phyloP scores from a whole-genome alignment of 2,888 invertebrate species.

The Zaprionus lineosus region DNA sequence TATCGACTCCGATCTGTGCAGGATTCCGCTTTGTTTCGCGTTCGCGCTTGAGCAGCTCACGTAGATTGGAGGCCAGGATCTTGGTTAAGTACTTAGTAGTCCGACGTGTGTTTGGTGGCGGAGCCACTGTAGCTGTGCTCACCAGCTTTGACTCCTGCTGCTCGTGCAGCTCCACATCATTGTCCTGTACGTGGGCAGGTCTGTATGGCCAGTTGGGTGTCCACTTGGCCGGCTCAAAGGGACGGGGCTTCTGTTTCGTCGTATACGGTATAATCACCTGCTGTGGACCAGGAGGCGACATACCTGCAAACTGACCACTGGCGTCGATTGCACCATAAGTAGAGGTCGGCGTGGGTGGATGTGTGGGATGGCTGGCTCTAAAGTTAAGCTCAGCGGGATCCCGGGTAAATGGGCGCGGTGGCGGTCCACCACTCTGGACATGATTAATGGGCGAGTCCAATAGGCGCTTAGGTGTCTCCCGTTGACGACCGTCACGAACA shows the following conservation, averaged over 20 bases:
- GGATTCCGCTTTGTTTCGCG: constrained; percentile 73
- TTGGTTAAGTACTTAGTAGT: constrained; percentile 80
- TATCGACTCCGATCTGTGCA: constrained; percentile 84
- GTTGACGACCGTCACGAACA: constrained; percentile 41
- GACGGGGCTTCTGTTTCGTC: constrained; percentile 85
- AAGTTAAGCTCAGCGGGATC: constrained; percentile 78
- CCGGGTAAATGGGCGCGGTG: constrained; percentile 84
- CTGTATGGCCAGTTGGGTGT: constrained; percentile 62
- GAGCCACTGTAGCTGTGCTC: constrained; percentile 73
- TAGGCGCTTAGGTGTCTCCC: constrained; percentile 82
- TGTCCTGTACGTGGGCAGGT: constrained; percentile 53
- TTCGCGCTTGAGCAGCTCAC: constrained; percentile 84
- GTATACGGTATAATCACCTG: constrained; percentile 93
- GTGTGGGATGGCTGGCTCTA: constrained; percentile 52
- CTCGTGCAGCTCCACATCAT: constrained; percentile 83
- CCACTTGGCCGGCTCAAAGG: constrained; percentile 81
- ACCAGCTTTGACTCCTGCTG: constrained; percentile 84
- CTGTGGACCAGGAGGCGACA: constrained; percentile 83
- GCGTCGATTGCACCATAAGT: constrained; percentile 81
- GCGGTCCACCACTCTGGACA: constrained; percentile 48
- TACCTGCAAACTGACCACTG: constrained; percentile 79
- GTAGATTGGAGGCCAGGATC: constrained; percentile 84
- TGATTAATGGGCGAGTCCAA: constrained; percentile 85
- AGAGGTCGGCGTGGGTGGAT: constrained; percentile 79
- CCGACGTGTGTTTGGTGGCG: constrained; percentile 76